Percentiles rank a stretch among this genome's conserved stretches.
These are phyloP conservation scores for Diarsia rubi DNA, from an alignment of 2,888 invertebrate genomes.

Conservation along the genomic window DNA sequence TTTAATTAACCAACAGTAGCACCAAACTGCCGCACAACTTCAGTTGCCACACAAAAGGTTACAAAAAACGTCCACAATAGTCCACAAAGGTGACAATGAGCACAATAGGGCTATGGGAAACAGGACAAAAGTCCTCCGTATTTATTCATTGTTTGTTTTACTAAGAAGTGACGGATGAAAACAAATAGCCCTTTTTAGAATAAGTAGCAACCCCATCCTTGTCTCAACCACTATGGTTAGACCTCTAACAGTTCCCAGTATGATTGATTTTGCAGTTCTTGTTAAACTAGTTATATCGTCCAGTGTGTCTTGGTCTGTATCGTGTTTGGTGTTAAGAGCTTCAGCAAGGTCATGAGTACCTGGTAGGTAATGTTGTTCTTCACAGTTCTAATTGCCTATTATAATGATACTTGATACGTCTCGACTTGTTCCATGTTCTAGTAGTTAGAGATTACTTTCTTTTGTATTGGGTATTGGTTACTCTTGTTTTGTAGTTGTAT, in stretches of 20 bases:
- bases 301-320: conserved; percentile 36
- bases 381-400: conserved; percentile 89
- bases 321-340: conserved; percentile 4
- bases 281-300: conserved; percentile 43
- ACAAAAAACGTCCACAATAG: conserved; percentile 80
- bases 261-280: conserved; percentile 43
- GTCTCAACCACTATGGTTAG: conserved; percentile 67
- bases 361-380: conserved; percentile 76
- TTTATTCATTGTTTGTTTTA: conserved; percentile 89
- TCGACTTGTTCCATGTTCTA: conserved; percentile 65
- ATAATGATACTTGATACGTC: conserved; percentile 88
- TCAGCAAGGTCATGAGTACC: conserved; percentile 24
- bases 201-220: conserved; percentile 81
- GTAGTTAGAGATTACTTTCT: conserved; percentile 41
- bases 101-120: conserved; percentile 86
- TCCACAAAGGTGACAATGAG: conserved; percentile 86
- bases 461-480: conserved; percentile 48
- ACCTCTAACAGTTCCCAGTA: conserved; percentile 47
- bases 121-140: conserved; percentile 84
- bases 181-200: conserved; percentile 85
- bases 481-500: conserved; percentile 22
- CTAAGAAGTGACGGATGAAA: conserved; percentile 87
- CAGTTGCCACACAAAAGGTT: conserved; percentile 73
- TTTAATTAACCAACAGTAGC: conserved; percentile 61
- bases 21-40: conserved; percentile 75